A percentile compares a stretch with the other conserved stretches of the same genome.
Conservation (phyloP, 2,888 invertebrate species). For the Diadegma fenestrale region DNA sequence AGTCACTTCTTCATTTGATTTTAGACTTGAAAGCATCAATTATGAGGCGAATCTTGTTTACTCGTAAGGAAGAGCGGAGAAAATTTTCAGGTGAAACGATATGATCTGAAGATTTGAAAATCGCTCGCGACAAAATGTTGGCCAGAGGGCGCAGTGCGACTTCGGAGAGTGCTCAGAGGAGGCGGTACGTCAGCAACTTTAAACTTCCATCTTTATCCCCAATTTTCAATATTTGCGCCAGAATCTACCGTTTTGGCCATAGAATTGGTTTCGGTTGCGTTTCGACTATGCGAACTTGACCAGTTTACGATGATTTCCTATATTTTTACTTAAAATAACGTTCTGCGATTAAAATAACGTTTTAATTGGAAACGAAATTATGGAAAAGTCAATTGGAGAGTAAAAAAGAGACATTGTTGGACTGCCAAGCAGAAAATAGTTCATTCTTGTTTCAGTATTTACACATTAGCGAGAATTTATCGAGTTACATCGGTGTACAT, state of each 20-base stretch:
- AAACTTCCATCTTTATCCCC: not conserved
- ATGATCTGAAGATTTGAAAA: constrained; percentile 25
- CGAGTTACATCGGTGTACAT: constrained; percentile 16
- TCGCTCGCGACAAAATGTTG: constrained; percentile 22
- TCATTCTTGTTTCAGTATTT: not conserved
- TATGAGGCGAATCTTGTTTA: no score
- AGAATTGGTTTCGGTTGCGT: no score
- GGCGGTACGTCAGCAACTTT: constrained; percentile 88
- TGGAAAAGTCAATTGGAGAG: not conserved
- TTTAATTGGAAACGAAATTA: no score
- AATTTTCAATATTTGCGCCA: not conserved
- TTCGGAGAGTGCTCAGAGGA: constrained; percentile 98
- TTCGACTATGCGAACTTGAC: no score
- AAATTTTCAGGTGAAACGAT: not conserved
- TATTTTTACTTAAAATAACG: not conserved
- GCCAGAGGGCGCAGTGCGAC: constrained; percentile 42
- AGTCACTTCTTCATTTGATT: not conserved
- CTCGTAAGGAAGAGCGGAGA: not conserved
- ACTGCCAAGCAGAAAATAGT: not conserved
- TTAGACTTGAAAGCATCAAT: not conserved
- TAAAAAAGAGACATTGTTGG: not conserved
- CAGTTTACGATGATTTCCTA: not conserved
- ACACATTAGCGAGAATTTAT: constrained; percentile 2
- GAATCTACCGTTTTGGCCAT: no score
- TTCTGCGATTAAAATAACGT: no score